These are phyloP conservation scores for Cuculus canorus DNA, from an alignment of 2,797 vertebrate genomes.

Conservation along the genomic window DNA sequence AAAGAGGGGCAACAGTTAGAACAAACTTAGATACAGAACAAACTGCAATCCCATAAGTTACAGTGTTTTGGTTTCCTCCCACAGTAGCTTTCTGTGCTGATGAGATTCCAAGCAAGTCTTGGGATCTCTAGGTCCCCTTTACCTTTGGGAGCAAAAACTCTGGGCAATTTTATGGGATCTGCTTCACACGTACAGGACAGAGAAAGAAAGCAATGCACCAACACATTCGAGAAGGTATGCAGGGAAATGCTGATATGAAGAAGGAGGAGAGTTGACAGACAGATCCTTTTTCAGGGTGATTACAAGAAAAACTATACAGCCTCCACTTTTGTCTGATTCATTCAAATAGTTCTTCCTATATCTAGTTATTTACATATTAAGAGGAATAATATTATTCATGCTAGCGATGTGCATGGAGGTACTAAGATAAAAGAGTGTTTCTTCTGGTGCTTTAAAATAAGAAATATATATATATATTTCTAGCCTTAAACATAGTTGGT, in stretches of 20 bases:
- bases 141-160: neutral
- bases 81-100: accelerated
- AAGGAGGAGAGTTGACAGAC: neutral
- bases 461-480: neutral
- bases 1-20: neutral
- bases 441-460: neutral
- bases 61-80: neutral
- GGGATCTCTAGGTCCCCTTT: neutral
- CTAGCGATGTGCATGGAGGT: neutral
- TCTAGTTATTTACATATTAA: neutral
- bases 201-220: neutral
- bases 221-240: neutral
- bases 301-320: neutral
- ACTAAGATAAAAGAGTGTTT: neutral
- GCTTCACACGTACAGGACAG: neutral
- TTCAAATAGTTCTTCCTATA: neutral
- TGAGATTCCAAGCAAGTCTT: neutral
- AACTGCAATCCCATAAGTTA: accelerated
- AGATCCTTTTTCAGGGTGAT: neutral
- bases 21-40: neutral
- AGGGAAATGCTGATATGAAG: neutral
- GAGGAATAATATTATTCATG: neutral
- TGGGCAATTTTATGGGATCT: neutral
- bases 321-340: neutral
- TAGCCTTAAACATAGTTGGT: neutral